A percentile compares a stretch with the other conserved stretches of the same genome.
Evolutionary conservation across 2,888 invertebrate genomes (phyloP).

Genomic region (Lamellibrachia columna): DNA sequence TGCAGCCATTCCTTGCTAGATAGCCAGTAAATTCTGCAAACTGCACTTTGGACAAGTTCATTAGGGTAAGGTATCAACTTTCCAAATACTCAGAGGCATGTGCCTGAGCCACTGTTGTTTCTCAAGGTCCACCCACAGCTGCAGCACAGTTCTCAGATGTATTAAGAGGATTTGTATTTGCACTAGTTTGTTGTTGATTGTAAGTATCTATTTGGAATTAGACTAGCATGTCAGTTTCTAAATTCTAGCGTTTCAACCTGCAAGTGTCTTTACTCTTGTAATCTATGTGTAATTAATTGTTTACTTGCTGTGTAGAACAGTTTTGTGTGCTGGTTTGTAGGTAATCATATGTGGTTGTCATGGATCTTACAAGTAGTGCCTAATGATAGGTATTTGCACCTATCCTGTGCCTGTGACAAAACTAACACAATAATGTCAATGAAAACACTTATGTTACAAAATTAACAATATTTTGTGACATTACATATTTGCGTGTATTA

Average conservation of each 20-base stretch:
- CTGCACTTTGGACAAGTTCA: constrained; percentile 12
- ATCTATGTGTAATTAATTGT: too few relatives aligned
- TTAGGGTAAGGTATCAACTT: not conserved
- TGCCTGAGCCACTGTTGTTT: not conserved
- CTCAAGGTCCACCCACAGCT: not conserved
- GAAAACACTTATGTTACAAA: too few relatives aligned
- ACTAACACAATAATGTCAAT: too few relatives aligned
- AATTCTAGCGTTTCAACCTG: not conserved
- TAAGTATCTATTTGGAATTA: not conserved
- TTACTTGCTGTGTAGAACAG: too few relatives aligned
- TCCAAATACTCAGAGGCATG: not conserved
- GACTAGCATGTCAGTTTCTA: not conserved
- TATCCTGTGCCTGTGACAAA: not conserved
- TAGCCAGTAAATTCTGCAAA: not conserved
- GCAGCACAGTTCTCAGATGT: not conserved
- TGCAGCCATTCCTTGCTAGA: not conserved
- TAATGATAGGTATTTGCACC: not conserved
- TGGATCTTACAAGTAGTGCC: not conserved
- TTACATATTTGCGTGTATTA: not conserved
- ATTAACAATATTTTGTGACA: not conserved
- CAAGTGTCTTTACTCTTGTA: not conserved
- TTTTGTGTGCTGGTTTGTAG: not conserved
- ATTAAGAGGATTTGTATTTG: not conserved
- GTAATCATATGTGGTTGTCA: not conserved
- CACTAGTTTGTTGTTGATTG: not conserved